Conservation (phyloP, 2,888 invertebrate species). For the Sphaeridia pumilis region DNA sequence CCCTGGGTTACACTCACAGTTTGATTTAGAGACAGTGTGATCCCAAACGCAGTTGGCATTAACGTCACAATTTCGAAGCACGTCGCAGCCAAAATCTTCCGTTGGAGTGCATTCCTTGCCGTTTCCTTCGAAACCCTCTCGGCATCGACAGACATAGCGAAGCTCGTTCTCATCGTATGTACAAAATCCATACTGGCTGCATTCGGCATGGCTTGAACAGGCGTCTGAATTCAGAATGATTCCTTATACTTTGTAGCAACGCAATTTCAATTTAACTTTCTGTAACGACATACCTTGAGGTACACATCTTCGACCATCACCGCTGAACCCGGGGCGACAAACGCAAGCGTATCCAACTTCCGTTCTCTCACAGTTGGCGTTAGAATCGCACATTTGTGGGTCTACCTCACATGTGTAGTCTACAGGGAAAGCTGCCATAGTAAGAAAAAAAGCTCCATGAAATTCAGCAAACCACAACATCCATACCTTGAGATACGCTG, state of each 20-base stretch:
- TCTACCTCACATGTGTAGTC: constrained; percentile 14
- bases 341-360: constrained; percentile 54
- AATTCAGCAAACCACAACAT: too few species aligned
- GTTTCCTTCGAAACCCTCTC: constrained; percentile 37
- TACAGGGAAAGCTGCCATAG: not conserved
- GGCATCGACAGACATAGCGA: constrained; percentile 26
- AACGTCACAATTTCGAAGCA: constrained; percentile 64
- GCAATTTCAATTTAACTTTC: not conserved
- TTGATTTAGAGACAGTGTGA: constrained; percentile 50
- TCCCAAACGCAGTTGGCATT: constrained; percentile 63
- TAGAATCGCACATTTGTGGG: constrained; percentile 51
- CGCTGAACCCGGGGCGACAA: constrained; percentile 67
- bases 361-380: constrained; percentile 63
- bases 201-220: constrained; percentile 34
- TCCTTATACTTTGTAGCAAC: not conserved
- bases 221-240: constrained; percentile 21
- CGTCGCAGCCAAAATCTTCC: constrained; percentile 48
- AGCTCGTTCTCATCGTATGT: constrained; percentile 25
- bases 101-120: constrained; percentile 37
- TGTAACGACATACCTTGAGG: constrained; percentile 44
- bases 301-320: constrained; percentile 67
- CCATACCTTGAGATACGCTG: too few species aligned
- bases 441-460: too few species aligned
- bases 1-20: constrained; percentile 57
- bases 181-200: constrained; percentile 34